Base-by-base conservation (phyloP, 2,113 vertebrate species). In the Axis porcinus region DNA sequence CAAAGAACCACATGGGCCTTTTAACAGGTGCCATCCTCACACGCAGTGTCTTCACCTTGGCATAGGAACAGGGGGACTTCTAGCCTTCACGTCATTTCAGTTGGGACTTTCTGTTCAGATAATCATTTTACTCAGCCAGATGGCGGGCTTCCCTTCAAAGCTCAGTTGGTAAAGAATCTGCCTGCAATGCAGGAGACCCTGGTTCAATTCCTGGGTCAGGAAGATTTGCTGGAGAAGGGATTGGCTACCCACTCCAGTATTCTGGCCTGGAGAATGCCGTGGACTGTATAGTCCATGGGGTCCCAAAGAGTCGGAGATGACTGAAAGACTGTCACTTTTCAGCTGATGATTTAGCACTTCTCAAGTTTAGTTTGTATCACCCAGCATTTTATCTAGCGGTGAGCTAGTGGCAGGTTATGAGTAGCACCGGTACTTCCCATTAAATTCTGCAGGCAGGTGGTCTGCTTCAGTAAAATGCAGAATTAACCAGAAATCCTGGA, bases 1-100 rank as follows among this genome's bases (percentile, higher is more conserved):
- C 76, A 12, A 16, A 62, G 13, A 9, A 15, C 43, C 2, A 1
- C 10, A 0, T 0, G 11, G 23, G 33, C 0, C 0, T 27, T 57
- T 78, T 8, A 30, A 10, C 62, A 54, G 52, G 40, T 33, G 23
- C 27, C 6, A 13, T 67, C n/a, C 13, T 6, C 45, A 23, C 0
- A 2, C 3, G 1, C 4, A 0, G 1, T 12, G n/a, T 2, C 43
- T 45, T 30, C 16, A 5, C 15, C 45, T 43, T 7, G n/a, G 84
- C 21, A 27, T 1, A 28, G 30, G 36, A 14, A 7, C 4, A 6
- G 13, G 36, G 52, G 33, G 33, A 27, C 8, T 16, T n/a, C 7
- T 28, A 12, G 50, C 40, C 45, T 23, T 40, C 0, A 2, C 0
- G 57, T 25, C 25, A 28, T 10, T 19, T 40, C 45, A 1, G 0